phyloP scores from a whole-genome alignment of 2,888 invertebrate species.

The Yponomeuta malinellus region DNA sequence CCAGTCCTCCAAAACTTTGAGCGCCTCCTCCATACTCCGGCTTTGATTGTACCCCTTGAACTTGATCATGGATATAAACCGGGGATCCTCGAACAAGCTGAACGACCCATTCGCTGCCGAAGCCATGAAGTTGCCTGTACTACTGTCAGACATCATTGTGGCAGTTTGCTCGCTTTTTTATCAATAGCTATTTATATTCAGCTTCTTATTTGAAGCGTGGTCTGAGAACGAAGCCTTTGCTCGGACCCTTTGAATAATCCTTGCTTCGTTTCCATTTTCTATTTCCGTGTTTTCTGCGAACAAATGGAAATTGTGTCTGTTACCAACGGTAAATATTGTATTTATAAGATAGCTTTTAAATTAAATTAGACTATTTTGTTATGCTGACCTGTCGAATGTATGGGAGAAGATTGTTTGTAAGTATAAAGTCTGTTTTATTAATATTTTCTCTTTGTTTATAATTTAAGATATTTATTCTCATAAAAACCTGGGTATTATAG shows the following conservation, averaged over 20 bases:
- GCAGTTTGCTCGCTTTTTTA: neutral
- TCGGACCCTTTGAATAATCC: neutral
- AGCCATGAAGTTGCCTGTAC: conserved; percentile 18
- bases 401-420: too few species aligned
- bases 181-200: neutral
- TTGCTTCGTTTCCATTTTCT: neutral
- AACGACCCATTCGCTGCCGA: conserved; percentile 34
- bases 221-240: neutral
- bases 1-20: conserved; percentile 52
- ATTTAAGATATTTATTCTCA: too few species aligned
- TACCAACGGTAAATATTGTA: neutral
- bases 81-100: conserved; percentile 48
- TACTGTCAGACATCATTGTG: conserved; percentile 56
- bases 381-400: too few species aligned
- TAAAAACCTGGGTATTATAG: too few species aligned
- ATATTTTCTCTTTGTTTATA: too few species aligned
- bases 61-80: conserved; percentile 50
- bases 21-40: conserved; percentile 49
- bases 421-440: too few species aligned
- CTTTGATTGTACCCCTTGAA: conserved; percentile 45
- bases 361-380: too few species aligned
- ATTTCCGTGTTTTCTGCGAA: neutral
- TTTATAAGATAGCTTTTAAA: neutral
- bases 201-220: neutral
- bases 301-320: neutral